Percentiles rank a stretch among this genome's conserved stretches.
Conservation (phyloP, 2,888 invertebrate species). For the Mythimna albipuncta region DNA sequence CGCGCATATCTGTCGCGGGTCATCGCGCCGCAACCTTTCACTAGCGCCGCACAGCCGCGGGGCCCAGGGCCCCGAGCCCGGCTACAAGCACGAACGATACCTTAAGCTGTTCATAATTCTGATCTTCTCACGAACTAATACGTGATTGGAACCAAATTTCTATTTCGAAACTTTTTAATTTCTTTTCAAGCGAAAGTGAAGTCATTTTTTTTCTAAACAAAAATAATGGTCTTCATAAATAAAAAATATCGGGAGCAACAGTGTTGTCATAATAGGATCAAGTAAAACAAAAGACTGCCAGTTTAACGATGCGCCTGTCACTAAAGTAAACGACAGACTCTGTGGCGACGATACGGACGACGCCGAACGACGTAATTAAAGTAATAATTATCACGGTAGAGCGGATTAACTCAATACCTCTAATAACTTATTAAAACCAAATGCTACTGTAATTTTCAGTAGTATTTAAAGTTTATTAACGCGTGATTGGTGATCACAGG, state of each 20-base stretch:
- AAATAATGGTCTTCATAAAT: not conserved
- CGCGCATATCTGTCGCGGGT: constrained; percentile 76
- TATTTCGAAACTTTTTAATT: constrained; percentile 44
- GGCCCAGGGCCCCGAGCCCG: constrained; percentile 5
- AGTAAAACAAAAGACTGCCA: constrained; percentile 70
- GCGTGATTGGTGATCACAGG: not conserved
- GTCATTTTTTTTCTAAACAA: not conserved
- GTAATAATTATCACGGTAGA: not conserved
- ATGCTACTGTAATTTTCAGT: not conserved
- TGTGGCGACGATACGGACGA: constrained; percentile 2
- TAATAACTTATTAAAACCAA: not conserved
- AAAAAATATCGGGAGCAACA: constrained; percentile 18
- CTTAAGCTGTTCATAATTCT: constrained; percentile 53
- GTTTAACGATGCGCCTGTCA: constrained; percentile 65
- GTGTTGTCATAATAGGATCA: constrained; percentile 47
- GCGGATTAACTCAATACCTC: constrained; percentile 2
- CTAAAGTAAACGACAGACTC: constrained; percentile 68
- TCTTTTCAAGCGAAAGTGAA: not conserved
- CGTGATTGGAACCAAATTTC: constrained; percentile 60
- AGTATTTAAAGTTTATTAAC: not conserved
- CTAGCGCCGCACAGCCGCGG: constrained; percentile 57
- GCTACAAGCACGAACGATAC: constrained; percentile 47
- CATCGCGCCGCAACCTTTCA: constrained; percentile 85
- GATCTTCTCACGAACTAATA: constrained; percentile 46
- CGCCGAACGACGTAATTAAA: not conserved